Evolutionary conservation across 2,797 vertebrate species (phyloP), one percentile per base, ranked within the genome.

Genomic region (Acanthurus leucopareius): DNA sequence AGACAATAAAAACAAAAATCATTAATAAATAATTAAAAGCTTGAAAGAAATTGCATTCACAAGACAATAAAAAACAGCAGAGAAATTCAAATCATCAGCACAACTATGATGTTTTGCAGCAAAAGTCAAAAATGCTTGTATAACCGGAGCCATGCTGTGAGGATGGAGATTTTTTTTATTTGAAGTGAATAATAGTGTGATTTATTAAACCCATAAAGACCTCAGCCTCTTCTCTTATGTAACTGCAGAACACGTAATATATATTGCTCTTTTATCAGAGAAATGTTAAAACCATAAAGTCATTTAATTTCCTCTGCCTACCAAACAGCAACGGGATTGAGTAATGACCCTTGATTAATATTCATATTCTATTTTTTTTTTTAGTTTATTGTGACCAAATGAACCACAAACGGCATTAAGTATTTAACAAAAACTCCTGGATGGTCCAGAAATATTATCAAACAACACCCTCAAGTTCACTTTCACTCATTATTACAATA

Each of bases 241-340:
- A 44, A 32, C 60, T n/a, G 51, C 57, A 49, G 42, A 57, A 28
- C 25, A 45, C 17, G 65, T 70, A 48, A n/a, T n/a, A 48, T 61
- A 5, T 8, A 32, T 35, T 44, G 49, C 10, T 49, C 52, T 45
- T 4, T 75, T 60, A 38, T n/a, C 6, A 19, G 52, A 42, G 9
- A 56, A 49, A 58, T 4, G 15, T 13, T 9, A 2, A 8, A 53
- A 22, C 22, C 5, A 25, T 58, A 10, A 59, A 52, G 38, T 44
- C 8, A 60, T 16, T 17, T 47, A 11, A 5, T 51, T 72, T 59
- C 61, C 47, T 28, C 28, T 28, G 28, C 28, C 28, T 28, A 28
- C 28, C 28, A n/a, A 28, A 28, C 25, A 62, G 10, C 4, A n/a
- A 47, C 19, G 4, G n/a, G 22, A 32, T n/a, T 19, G 10, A 14